Evolutionary conservation across 2,113 vertebrate genomes (phyloP).

Genomic region (Myotis davidii): DNA sequence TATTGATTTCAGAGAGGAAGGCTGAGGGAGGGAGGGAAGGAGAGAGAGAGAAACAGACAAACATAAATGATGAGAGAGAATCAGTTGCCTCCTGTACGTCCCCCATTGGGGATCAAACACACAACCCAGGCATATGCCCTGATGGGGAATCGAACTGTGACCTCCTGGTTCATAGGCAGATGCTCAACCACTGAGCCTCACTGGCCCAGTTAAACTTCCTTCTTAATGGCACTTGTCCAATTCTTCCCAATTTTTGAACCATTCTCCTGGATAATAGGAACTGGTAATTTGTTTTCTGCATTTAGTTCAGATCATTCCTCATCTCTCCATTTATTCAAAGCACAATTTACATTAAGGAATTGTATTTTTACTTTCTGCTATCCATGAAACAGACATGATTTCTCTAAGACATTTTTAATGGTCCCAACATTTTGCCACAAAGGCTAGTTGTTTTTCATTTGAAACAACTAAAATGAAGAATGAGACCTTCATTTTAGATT

Average conservation of each 20-base stretch:
- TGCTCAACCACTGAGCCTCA: too few relatives aligned
- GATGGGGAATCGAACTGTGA: too few relatives aligned
- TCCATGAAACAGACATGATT: not conserved
- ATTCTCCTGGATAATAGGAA: not conserved
- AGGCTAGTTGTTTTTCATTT: conserved; percentile 1
- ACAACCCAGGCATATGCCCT: too few relatives aligned
- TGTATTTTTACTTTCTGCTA: not conserved
- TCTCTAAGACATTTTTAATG: not conserved
- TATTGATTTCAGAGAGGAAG: too few relatives aligned
- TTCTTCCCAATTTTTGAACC: not conserved
- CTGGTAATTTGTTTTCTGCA: not conserved
- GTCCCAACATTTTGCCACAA: not conserved
- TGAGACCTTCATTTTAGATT: not conserved
- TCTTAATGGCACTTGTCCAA: not conserved
- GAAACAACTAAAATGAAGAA: not conserved
- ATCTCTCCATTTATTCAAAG: not conserved
- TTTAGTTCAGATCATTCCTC: not conserved
- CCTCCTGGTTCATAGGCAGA: too few relatives aligned
- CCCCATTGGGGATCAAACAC: too few relatives aligned
- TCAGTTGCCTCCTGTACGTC: too few relatives aligned
- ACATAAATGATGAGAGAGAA: too few relatives aligned
- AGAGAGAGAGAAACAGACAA: too few relatives aligned
- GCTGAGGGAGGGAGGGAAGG: too few relatives aligned
- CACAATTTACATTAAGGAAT: not conserved
- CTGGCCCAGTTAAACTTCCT: not conserved